Evolutionary conservation across 2,797 vertebrate genomes (phyloP), one percentile per base, ranked within the genome.

Genomic region (Anguilla pacifica): DNA sequence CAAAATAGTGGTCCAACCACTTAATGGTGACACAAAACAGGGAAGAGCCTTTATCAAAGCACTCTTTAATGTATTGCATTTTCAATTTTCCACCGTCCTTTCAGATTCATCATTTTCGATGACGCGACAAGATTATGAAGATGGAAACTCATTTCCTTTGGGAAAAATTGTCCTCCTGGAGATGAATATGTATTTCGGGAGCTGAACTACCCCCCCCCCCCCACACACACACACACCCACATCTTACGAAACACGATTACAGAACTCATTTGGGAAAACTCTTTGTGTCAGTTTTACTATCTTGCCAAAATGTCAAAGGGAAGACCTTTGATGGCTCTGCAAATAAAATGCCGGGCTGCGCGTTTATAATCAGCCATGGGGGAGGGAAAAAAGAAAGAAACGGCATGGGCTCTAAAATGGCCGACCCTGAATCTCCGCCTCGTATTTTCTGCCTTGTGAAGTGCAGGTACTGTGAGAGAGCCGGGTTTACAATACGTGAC

Each of bases 31-130:
- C 67, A 17, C 43, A 70, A 49, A 39, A 57, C 11, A 35, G 25
- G 55, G 7, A 17, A 53, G 59, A 57, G 57, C 67, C 31, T 86
- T 86, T 22, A 28, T 35, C 55, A 35, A 79, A 79, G 49, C 70
- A 31, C 85, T 86, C 85, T 77, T 86, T 74, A 86, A 86, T 86
- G 79, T 39, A 77, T 77, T 86, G 35, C 70, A 74, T 77, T 74
- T 86, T 86, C 70, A 74, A 86, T 77, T 55, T 86, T 86, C 67
- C 64, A 86, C n/a, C 51, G 85, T 86, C 67, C 22, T 77, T 57
- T 28, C 70, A 51, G 79, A 35, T 86, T 55, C 25, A 79, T 79
- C 49, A 74, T 85, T 87, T 87, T 55, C 84, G 49, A 84, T 87
- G 64, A 84, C 31, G 35, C 46, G 70, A 81, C 82, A 72, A 74